Conservation (phyloP, 1,140 invertebrate genomes). For the Aphelenchoides besseyi region DNA sequence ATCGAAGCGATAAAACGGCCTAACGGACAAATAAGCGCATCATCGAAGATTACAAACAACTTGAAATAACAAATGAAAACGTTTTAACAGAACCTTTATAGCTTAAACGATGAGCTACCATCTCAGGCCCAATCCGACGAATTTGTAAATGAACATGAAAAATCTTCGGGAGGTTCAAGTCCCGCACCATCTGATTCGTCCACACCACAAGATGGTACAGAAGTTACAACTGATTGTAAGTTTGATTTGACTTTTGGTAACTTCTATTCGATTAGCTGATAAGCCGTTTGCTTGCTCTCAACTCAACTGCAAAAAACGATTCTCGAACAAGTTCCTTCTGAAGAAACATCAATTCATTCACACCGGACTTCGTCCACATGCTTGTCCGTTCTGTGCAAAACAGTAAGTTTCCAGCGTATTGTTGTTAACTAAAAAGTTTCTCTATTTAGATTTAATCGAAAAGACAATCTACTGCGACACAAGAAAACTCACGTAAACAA, state of each 20-base stretch:
- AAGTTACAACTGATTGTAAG: slow-evolving; percentile 11
- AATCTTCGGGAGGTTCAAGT: slow-evolving; percentile 17
- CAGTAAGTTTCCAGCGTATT: slow-evolving; percentile 24
- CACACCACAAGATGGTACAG: slow-evolving; percentile 8
- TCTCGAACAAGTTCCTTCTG: slow-evolving; percentile 60
- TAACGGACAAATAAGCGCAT: slow-evolving; percentile 4
- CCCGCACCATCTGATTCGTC: slow-evolving; percentile 32
- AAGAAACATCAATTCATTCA: slow-evolving; percentile 63
- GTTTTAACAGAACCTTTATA: neutral
- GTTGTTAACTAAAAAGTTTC: slow-evolving; percentile 17
- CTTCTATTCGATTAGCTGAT: slow-evolving; percentile 32
- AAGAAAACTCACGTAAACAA: slow-evolving; percentile 57
- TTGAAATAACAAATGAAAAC: neutral
- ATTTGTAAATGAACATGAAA: slow-evolving; percentile 18
- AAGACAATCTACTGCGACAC: slow-evolving; percentile 58
- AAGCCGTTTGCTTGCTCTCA: slow-evolving; percentile 55
- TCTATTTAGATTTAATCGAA: slow-evolving; percentile 54
- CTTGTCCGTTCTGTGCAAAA: slow-evolving; percentile 56
- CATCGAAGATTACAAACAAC: neutral
- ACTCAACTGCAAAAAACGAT: slow-evolving; percentile 56
- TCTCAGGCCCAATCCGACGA: slow-evolving; percentile 2
- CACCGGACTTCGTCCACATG: slow-evolving; percentile 57
- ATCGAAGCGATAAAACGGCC: neutral
- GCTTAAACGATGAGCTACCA: neutral
- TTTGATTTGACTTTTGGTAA: too few species aligned